These are phyloP conservation scores for Crossaster papposus DNA, from an alignment of 53 echinoderm and acorn worm species.

Conservation along the genomic window DNA sequence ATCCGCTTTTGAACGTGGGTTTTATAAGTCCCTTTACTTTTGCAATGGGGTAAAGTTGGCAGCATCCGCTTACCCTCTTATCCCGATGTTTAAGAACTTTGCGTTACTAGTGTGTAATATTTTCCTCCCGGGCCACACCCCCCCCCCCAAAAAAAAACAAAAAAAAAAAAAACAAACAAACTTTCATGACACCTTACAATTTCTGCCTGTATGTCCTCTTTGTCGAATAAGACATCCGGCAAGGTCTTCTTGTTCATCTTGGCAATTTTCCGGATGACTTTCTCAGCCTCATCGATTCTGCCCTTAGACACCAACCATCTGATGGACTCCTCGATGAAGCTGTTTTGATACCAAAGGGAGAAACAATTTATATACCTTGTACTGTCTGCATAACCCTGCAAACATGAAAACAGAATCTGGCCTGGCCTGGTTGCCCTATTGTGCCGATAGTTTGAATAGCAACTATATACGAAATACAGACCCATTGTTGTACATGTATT, in stretches of 20 bases:
- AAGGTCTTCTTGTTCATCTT: slow-evolving; percentile 56
- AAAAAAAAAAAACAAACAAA: too few species aligned
- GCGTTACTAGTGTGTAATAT: too few species aligned
- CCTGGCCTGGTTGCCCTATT: too few species aligned
- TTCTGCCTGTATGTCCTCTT: slow-evolving; percentile 48
- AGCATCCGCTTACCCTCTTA: too few species aligned
- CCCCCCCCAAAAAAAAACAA: too few species aligned
- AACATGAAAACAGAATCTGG: neutral
- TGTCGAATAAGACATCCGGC: slow-evolving; percentile 63
- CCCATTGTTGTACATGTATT: too few species aligned
- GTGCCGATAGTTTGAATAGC: too few species aligned
- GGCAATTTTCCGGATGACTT: slow-evolving; percentile 28
- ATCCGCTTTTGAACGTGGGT: neutral
- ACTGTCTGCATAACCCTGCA: neutral
- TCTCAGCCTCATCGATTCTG: slow-evolving; percentile 46
- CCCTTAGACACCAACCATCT: slow-evolving; percentile 55
- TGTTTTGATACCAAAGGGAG: slow-evolving; percentile 3
- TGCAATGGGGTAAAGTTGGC: too few species aligned
- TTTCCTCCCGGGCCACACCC: neutral
- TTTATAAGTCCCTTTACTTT: neutral
- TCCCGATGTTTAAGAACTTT: too few species aligned
- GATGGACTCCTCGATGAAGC: slow-evolving; percentile 41
- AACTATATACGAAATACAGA: too few species aligned
- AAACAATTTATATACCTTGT: neutral
- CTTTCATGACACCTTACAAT: neutral